Conservation (phyloP, 2,888 invertebrate genomes). For the Chrysina gloriosa region DNA sequence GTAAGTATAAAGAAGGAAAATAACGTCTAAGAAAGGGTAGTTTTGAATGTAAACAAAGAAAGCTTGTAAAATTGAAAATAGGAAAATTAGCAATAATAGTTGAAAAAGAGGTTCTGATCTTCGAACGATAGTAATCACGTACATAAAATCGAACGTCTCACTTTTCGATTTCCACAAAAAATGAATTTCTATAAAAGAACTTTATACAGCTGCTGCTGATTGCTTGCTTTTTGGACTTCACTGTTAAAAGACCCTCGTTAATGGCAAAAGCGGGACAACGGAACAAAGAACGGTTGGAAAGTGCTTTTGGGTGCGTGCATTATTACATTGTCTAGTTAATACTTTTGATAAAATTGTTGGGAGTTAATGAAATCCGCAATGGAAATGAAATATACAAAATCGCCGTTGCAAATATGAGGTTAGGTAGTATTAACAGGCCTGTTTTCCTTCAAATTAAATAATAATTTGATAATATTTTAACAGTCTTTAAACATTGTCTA, state of each 20-base stretch:
- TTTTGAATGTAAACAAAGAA: no score
- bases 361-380: neutral
- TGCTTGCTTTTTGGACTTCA: neutral
- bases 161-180: constrained; percentile 3
- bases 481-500: neutral
- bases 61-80: no score
- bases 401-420: neutral
- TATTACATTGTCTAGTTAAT: neutral
- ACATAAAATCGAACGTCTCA: neutral
- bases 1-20: no score
- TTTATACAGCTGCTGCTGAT: neutral
- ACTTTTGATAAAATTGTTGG: neutral
- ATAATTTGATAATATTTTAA: neutral
- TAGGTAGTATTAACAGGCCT: neutral
- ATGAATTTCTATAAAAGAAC: neutral
- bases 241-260: neutral
- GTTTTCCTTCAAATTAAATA: neutral
- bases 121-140: neutral
- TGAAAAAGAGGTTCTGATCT: no score
- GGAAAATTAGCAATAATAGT: no score
- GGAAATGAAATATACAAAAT: no score
- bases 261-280: constrained; percentile 19
- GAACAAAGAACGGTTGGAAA: constrained; percentile 13
- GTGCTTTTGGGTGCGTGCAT: neutral
- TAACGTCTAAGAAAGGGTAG: no score